phyloP scores from a whole-genome alignment of 2,113 vertebrate species.

The Lepus americanus region DNA sequence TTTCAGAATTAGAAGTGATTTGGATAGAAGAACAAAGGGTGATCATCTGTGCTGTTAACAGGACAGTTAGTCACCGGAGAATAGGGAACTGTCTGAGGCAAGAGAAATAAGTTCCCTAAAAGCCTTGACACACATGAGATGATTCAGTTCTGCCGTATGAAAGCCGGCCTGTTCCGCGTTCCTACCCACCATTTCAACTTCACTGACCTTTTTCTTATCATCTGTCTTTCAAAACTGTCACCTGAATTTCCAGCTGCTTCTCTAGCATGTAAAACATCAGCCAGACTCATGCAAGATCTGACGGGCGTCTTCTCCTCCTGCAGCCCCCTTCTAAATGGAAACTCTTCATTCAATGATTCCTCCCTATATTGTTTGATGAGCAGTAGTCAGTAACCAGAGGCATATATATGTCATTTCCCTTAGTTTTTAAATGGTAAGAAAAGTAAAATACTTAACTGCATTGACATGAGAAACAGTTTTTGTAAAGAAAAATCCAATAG shows the following conservation, averaged over 20 bases:
- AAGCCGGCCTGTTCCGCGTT: background rate
- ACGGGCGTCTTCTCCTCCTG: background rate
- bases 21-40: background rate
- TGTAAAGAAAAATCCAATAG: background rate
- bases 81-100: background rate
- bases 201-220: background rate
- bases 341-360: background rate
- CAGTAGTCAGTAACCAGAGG: background rate
- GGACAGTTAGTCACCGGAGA: background rate
- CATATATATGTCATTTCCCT: background rate
- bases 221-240: slow-evolving; percentile 50
- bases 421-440: background rate
- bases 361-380: background rate
- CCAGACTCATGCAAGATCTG: background rate
- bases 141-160: background rate
- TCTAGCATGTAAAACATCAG: background rate
- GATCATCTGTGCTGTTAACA: background rate
- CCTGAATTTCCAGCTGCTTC: background rate
- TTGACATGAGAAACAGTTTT: background rate
- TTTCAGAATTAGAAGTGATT: slow-evolving; percentile 59
- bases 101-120: background rate
- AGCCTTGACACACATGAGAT: background rate
- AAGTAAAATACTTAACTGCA: background rate
- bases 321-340: slow-evolving; percentile 36
- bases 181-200: background rate